Base-by-base conservation (phyloP, 1,140 invertebrate species). In the Manduca sexta region DNA sequence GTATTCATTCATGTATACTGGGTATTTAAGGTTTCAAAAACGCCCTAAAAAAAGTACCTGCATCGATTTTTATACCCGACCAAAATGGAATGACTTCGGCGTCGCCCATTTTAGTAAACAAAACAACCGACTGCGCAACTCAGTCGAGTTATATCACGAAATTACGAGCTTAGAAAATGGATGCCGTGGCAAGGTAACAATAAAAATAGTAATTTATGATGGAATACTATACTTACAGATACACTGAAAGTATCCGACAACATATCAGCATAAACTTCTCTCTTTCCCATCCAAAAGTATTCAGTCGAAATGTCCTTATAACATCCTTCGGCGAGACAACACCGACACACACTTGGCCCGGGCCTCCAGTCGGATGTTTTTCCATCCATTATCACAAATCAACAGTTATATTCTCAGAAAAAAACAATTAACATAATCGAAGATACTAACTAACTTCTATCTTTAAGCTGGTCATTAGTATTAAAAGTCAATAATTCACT, bases 201-300 rank as follows among this genome's bases (percentile, higher is more conserved):
- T 43, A 40, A 39, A 21, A 11, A 16, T 38, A 5, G 21, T 3
- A 5, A 26, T 26, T 3, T 5, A 26, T 5, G 1, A 26, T 5
- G 21, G 21, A 26, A 13, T 29, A 14, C 10, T 26, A 35, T 29
- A 56, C 73, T 74, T 60, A 82, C 80, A 35, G 48, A 61, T 17
- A 84, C 50, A 51, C 69, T 69, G 15, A 82, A 67, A 1, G 76
- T 74, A 2, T 80, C 69, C 7, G 59, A 56, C 6, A 84, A 58
- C 80, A 84, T 84, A 57, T 84, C 80, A 8, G 65, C 64, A 44
- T 84, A 84, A 14, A 82, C 78, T 67, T 84, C 80, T 35, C 74
- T 56, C 54, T 80, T 80, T 21, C 80, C 80, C 80, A 84, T 84
- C 80, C 80, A 84, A 51, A 82, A 82, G 68, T 84, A 84, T 74